Evolutionary conservation across 2,113 vertebrate species (phyloP).

Genomic region (Tragelaphus strepsiceros): DNA sequence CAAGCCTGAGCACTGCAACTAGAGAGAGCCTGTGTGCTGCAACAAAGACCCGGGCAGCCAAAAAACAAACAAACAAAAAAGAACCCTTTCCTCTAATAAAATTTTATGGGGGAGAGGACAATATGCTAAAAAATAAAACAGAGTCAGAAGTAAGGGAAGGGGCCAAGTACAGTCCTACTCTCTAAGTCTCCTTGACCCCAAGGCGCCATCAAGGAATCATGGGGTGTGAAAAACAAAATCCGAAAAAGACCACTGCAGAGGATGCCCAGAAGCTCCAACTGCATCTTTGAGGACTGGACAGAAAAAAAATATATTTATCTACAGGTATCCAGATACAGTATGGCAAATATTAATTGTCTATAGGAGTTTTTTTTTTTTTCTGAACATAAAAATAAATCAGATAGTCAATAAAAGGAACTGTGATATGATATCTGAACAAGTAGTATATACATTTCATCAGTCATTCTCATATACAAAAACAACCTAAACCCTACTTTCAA

Average conservation of each 20-base stretch:
- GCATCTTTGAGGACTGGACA: background rate
- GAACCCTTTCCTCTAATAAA: background rate
- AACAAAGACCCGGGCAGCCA: background rate
- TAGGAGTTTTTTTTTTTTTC: background rate
- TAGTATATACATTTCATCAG: background rate
- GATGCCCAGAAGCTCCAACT: background rate
- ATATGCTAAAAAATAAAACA: background rate
- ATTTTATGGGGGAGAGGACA: background rate
- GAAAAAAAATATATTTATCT: background rate
- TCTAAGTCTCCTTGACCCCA: background rate
- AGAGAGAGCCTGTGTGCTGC: background rate
- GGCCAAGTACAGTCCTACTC: background rate
- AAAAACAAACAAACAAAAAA: background rate
- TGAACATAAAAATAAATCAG: constrained; percentile 18
- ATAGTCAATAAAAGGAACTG: background rate
- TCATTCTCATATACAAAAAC: background rate
- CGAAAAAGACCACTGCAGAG: background rate
- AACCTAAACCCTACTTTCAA: background rate
- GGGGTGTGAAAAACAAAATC: background rate
- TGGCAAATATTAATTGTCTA: background rate
- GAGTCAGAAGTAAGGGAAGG: background rate
- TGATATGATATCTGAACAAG: background rate
- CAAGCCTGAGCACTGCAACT: background rate
- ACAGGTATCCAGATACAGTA: background rate
- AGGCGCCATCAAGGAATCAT: background rate